Percentiles rank a stretch among this genome's conserved stretches.
Evolutionary conservation across 2,888 invertebrate genomes (phyloP).

Genomic region (Diabrotica balteata): DNA sequence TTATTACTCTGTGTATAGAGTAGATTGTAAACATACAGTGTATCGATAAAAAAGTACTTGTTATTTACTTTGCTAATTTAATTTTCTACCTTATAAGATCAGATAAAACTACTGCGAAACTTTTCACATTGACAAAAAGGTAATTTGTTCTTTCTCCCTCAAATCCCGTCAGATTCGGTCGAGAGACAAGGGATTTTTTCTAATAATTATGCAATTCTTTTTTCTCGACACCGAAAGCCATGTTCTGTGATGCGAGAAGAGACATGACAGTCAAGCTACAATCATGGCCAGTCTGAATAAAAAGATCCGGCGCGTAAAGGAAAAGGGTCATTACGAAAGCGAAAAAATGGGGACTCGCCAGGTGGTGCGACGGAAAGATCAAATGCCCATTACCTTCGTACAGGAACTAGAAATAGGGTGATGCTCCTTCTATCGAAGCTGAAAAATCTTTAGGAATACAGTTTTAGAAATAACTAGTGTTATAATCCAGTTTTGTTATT

Average conservation of each 20-base stretch:
- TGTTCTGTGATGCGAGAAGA: conserved; percentile 12
- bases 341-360: conserved; percentile 12
- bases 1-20: no score
- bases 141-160: no score
- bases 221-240: not conserved
- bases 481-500: no score
- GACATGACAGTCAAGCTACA: conserved; percentile 1
- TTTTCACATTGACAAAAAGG: no score
- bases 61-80: no score
- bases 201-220: conserved; percentile 1
- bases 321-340: conserved; percentile 15
- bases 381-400: conserved; percentile 3
- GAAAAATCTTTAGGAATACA: no score
- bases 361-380: conserved; percentile 6
- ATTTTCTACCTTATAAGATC: no score
- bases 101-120: no score
- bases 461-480: no score
- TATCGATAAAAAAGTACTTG: no score
- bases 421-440: not conserved
- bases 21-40: no score
- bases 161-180: no score
- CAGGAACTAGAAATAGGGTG: conserved; percentile 6
- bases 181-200: not conserved
- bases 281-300: conserved; percentile 12
- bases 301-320: conserved; percentile 12